Evolutionary conservation across 2,888 invertebrate species (phyloP).

Genomic region (Sussaba pulchella): DNA sequence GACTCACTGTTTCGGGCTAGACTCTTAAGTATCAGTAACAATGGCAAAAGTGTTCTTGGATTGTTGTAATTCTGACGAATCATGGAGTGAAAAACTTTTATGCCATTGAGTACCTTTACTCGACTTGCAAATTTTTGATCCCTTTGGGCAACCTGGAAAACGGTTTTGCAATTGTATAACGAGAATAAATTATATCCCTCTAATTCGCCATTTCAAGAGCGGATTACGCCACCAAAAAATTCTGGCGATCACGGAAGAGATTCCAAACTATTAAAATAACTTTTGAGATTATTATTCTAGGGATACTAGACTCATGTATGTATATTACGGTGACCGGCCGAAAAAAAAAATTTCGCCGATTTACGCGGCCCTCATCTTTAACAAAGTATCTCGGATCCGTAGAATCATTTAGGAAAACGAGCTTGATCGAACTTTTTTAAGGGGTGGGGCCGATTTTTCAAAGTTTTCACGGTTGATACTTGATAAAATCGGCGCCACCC

Average conservation of each 20-base stretch:
- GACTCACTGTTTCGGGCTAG: slow-evolving; percentile 87
- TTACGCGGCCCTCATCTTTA: no score
- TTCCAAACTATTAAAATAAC: slow-evolving; percentile 23
- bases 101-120: slow-evolving; percentile 87
- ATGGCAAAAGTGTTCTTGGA: slow-evolving; percentile 86
- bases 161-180: slow-evolving; percentile 7
- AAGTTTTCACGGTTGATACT: no score
- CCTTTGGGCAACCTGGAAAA: slow-evolving; percentile 79
- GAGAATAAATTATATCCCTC: slow-evolving; percentile 9
- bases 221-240: slow-evolving; percentile 1
- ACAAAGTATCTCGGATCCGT: no score
- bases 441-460: no score
- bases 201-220: not conserved
- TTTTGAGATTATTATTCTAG: slow-evolving; percentile 27
- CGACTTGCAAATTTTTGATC: slow-evolving; percentile 89
- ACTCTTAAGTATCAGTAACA: slow-evolving; percentile 87
- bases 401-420: no score
- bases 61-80: slow-evolving; percentile 87
- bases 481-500: no score
- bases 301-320: slow-evolving; percentile 2
- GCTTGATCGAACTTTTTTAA: no score
- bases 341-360: no score
- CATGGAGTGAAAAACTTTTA: slow-evolving; percentile 87
- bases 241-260: slow-evolving; percentile 14
- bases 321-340: no score